Evolutionary conservation across 1,140 invertebrate genomes (phyloP).

Genomic region (Neodiprion pinetum): DNA sequence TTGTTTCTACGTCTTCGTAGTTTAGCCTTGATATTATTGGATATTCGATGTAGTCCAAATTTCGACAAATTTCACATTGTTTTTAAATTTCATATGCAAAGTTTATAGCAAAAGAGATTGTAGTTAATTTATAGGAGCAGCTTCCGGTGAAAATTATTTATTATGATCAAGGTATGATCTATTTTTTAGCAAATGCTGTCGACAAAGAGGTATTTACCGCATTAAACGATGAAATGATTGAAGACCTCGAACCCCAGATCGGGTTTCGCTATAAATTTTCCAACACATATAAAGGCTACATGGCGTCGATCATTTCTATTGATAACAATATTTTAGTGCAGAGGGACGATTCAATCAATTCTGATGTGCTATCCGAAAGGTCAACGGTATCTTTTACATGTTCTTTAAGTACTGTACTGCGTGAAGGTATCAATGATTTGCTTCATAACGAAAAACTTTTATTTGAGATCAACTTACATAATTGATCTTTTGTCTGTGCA

Average conservation of each 20-base stretch:
- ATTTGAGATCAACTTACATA: background rate
- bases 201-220: background rate
- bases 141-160: no score
- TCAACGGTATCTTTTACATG: background rate
- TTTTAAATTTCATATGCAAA: no score
- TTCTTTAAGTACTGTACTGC: background rate
- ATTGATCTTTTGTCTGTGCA: background rate
- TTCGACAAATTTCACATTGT: no score
- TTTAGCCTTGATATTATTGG: no score
- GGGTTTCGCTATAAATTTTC: background rate
- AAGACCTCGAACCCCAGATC: background rate
- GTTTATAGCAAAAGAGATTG: no score
- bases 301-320: background rate
- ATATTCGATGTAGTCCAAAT: no score
- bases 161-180: background rate
- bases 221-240: background rate
- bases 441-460: background rate
- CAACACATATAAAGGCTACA: background rate
- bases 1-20: no score
- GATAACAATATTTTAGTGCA: background rate
- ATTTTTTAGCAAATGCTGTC: background rate
- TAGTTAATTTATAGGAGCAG: no score
- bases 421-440: background rate
- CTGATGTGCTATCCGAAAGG: background rate
- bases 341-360: background rate